These are phyloP conservation scores for Harpagus bidentatus DNA, from an alignment of 2,113 vertebrate species.

Conservation along the genomic window DNA sequence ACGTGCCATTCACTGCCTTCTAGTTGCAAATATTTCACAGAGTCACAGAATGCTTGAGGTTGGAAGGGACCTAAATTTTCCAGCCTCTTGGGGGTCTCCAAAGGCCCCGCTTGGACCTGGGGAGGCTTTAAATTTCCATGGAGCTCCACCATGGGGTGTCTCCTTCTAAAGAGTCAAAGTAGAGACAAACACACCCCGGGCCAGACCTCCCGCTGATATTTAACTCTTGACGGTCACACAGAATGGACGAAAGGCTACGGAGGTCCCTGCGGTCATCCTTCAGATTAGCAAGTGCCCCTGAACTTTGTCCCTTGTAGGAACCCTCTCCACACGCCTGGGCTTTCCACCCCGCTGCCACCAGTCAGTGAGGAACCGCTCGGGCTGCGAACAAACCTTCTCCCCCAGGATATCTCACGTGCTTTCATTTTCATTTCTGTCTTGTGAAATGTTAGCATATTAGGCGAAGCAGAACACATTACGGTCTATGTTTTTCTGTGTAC, in stretches of 20 bases:
- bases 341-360: neutral
- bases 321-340: neutral
- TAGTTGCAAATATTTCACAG: neutral
- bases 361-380: neutral
- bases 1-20: neutral
- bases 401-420: neutral
- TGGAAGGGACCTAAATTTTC: neutral
- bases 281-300: neutral
- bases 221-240: neutral
- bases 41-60: neutral
- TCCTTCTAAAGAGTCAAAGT: neutral
- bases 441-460: neutral
- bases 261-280: neutral
- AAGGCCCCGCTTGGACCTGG: neutral
- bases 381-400: neutral
- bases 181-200: neutral
- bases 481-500: neutral
- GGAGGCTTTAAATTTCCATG: neutral
- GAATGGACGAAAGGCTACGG: accelerated
- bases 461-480: neutral
- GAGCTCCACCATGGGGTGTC: neutral
- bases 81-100: neutral
- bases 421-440: neutral
- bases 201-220: neutral
- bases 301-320: neutral